Evolutionary conservation across 92 coral and sea anemone species (phyloP).

Genomic region (Actinernus sp.): DNA sequence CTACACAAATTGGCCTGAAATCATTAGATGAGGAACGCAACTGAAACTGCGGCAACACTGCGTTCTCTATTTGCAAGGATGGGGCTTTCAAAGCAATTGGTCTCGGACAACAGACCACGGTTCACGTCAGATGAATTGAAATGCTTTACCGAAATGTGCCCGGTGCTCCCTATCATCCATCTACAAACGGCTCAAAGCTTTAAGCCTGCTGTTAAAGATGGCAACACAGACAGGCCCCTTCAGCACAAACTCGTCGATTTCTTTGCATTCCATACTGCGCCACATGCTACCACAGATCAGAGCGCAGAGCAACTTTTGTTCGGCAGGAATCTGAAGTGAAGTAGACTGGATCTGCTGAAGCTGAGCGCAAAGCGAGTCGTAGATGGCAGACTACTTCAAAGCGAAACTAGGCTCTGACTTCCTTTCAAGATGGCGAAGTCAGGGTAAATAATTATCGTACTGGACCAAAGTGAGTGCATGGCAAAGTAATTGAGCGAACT

Average conservation of each 20-base stretch:
- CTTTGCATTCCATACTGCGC: slow-evolving; percentile 29
- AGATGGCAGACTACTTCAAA: slow-evolving; percentile 21
- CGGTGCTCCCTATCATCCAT: slow-evolving; percentile 54
- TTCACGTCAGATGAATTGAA: slow-evolving; percentile 39
- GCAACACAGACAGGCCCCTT: slow-evolving; percentile 19
- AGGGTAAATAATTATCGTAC: too few species aligned
- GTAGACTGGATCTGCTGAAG: slow-evolving; percentile 36
- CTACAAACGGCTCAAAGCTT: slow-evolving; percentile 56
- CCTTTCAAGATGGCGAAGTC: too few species aligned
- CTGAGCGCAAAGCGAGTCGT: slow-evolving; percentile 33
- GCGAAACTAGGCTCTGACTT: too few species aligned
- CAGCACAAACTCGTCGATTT: slow-evolving; percentile 51
- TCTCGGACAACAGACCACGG: slow-evolving; percentile 42
- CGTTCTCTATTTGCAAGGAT: slow-evolving; percentile 30
- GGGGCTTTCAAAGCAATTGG: slow-evolving; percentile 40
- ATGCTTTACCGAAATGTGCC: slow-evolving; percentile 32
- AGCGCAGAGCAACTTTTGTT: slow-evolving; percentile 47
- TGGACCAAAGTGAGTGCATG: too few species aligned
- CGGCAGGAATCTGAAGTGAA: slow-evolving; percentile 34
- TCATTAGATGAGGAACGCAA: slow-evolving; percentile 36
- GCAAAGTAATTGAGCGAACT: too few species aligned
- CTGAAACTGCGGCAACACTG: slow-evolving; percentile 29
- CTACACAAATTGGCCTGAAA: slow-evolving; percentile 40
- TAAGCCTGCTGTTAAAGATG: slow-evolving; percentile 47
- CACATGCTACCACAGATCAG: slow-evolving; percentile 34